Evolutionary conservation across 2,888 invertebrate genomes (phyloP).

Genomic region (Platypus cylindrus): DNA sequence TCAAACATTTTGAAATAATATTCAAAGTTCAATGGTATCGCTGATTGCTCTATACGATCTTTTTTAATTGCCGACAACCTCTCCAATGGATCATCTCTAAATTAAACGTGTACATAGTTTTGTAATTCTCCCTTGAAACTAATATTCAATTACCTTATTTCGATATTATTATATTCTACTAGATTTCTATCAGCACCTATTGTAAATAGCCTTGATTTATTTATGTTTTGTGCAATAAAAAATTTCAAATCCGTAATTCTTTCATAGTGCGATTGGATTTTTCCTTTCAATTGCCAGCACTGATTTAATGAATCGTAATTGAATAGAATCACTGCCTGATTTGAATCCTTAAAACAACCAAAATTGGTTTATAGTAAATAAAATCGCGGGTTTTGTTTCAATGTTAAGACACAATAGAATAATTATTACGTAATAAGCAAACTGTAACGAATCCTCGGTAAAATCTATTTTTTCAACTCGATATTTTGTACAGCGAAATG

Average conservation of each 20-base stretch:
- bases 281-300: constrained; percentile 45
- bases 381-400: not conserved
- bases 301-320: constrained; percentile 31
- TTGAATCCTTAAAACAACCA: constrained; percentile 44
- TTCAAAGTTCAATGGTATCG: constrained; percentile 39
- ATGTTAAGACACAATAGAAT: not conserved
- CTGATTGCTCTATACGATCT: constrained; percentile 50
- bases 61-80: too few relatives aligned
- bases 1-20: constrained; percentile 16
- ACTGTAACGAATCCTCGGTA: constrained; percentile 39
- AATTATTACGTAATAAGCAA: constrained; percentile 47
- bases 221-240: constrained; percentile 30
- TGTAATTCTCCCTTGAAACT: too few relatives aligned
- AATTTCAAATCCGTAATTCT: constrained; percentile 45
- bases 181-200: constrained; percentile 43
- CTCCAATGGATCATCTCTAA: too few relatives aligned
- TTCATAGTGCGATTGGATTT: constrained; percentile 48
- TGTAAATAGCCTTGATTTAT: constrained; percentile 38
- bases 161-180: constrained; percentile 19
- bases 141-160: constrained; percentile 10
- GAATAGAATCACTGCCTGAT: constrained; percentile 41
- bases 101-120: too few relatives aligned
- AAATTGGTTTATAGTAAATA: too few relatives aligned
- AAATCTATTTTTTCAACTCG: constrained; percentile 42
- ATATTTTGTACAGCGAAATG: constrained; percentile 36